Percentiles rank a stretch among this genome's conserved stretches.
Evolutionary conservation across 2,113 vertebrate genomes (phyloP).

Genomic region (Callipepla californica): DNA sequence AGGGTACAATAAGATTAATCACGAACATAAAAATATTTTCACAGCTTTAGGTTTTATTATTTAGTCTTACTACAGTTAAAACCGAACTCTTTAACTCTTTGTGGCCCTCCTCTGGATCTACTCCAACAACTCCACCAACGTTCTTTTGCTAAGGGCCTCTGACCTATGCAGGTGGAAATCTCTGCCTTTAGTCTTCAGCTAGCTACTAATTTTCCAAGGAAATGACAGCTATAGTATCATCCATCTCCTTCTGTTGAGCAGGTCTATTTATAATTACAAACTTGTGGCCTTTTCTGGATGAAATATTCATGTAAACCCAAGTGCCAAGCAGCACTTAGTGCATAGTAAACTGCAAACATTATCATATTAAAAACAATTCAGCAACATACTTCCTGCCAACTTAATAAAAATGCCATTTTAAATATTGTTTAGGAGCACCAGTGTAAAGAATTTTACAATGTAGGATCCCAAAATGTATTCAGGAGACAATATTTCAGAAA

Average conservation of each 20-base stretch:
- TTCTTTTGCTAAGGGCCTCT: not conserved
- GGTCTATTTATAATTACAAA: slow-evolving; percentile 78
- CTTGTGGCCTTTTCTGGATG: slow-evolving; percentile 74
- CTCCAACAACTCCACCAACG: not conserved
- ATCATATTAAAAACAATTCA: slow-evolving; percentile 80
- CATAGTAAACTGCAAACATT: slow-evolving; percentile 75
- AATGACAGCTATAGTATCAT: slow-evolving; percentile 55
- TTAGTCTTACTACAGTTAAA: not conserved
- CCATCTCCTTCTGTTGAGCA: slow-evolving; percentile 64
- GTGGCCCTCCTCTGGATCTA: not conserved
- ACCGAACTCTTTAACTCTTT: not conserved
- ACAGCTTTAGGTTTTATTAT: not conserved
- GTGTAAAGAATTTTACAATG: slow-evolving; percentile 63
- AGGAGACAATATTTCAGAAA: slow-evolving; percentile 50
- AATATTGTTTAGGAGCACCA: slow-evolving; percentile 75
- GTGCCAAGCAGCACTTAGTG: slow-evolving; percentile 76
- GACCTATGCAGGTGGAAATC: not conserved
- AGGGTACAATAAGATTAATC: not conserved
- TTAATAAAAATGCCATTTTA: slow-evolving; percentile 80
- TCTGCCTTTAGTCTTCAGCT: not conserved
- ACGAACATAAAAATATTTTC: not conserved
- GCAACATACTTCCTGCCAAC: slow-evolving; percentile 71
- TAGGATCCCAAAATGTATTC: slow-evolving; percentile 48
- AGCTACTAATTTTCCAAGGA: not conserved
- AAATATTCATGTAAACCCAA: slow-evolving; percentile 79